Conservation (phyloP, 1,140 invertebrate genomes). For the Euura lappo region DNA sequence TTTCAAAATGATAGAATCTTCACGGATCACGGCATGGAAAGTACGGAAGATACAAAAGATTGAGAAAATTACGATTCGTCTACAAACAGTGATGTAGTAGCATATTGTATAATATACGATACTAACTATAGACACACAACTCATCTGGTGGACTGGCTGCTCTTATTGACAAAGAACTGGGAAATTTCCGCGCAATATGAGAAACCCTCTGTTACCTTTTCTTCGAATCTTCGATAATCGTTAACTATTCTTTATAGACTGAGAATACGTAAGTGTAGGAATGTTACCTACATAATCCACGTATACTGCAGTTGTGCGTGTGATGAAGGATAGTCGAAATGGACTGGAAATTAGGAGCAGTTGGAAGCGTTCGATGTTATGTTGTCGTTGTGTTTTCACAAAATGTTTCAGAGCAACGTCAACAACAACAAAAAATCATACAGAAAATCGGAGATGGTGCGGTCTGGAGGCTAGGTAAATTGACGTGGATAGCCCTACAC, state of each 20-base stretch:
- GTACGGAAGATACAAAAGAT: not conserved
- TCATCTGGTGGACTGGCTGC: conserved; percentile 62
- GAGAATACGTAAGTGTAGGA: conserved; percentile 27
- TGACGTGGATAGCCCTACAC: no score
- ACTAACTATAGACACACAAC: conserved; percentile 39
- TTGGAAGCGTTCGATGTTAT: not conserved
- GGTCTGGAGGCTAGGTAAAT: no score
- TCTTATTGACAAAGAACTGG: conserved; percentile 23
- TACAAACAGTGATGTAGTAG: conserved; percentile 46
- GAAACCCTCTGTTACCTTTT: not conserved
- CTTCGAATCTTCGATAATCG: not conserved
- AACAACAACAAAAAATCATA: no score
- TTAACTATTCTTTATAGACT: no score
- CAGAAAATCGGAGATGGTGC: no score
- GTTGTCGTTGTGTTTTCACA: not conserved
- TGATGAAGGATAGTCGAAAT: conserved; percentile 26
- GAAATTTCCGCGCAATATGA: not conserved
- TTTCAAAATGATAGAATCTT: not conserved
- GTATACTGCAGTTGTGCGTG: conserved; percentile 48
- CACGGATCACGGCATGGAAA: not conserved
- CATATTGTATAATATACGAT: conserved; percentile 32
- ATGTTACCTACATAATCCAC: conserved; percentile 52
- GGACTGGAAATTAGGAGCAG: not conserved
- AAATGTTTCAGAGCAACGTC: no score
- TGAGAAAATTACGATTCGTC: conserved; percentile 5